Evolutionary conservation across 2,113 vertebrate species (phyloP).

Genomic region (Orientallactaga bullata): DNA sequence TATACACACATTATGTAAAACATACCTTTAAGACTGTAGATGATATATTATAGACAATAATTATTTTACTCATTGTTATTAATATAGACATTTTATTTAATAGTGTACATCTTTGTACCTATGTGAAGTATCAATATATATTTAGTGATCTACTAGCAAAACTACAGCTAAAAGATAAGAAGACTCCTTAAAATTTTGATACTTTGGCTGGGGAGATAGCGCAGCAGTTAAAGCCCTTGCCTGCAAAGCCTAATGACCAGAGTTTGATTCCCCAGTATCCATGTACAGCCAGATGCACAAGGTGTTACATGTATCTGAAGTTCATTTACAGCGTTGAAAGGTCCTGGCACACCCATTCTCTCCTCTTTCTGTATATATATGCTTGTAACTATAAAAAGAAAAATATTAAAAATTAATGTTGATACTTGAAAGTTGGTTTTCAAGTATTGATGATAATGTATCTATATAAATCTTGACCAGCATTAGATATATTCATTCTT

Average conservation of each 20-base stretch:
- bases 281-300: no score
- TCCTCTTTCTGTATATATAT: no score
- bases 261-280: no score
- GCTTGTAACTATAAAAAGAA: no score
- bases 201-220: no score
- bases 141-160: background rate
- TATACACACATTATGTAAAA: background rate
- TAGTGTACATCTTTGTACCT: background rate
- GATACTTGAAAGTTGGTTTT: background rate
- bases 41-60: background rate
- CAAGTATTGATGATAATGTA: background rate
- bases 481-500: background rate
- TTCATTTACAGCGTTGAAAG: no score
- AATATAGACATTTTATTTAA: background rate
- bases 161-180: background rate
- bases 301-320: no score
- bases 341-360: no score
- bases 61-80: background rate
- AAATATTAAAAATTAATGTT: no score
- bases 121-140: background rate
- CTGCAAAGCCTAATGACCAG: no score
- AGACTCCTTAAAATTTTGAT: background rate
- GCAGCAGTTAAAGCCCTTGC: no score
- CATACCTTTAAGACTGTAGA: background rate
- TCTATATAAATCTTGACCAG: background rate